Percentiles rank a stretch among this genome's conserved stretches.
These are phyloP conservation scores for Epinotia brunnichana DNA, from an alignment of 2,888 invertebrate species.

Conservation along the genomic window DNA sequence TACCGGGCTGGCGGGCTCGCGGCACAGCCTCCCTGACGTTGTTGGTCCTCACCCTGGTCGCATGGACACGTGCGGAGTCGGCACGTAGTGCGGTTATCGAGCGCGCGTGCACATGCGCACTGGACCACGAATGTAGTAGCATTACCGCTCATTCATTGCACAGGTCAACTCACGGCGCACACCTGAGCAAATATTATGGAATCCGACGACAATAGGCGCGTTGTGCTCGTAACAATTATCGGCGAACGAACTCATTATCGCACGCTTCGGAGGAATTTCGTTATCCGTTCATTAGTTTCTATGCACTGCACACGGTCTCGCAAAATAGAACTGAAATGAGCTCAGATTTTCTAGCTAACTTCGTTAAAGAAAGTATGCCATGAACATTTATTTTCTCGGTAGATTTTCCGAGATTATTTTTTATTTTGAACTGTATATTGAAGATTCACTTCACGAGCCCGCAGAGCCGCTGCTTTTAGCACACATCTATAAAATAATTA, in stretches of 20 bases:
- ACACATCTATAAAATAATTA: neutral
- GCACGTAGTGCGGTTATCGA: constrained; percentile 79
- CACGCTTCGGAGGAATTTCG: constrained; percentile 26
- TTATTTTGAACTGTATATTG: constrained; percentile 3
- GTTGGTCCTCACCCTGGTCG: constrained; percentile 57
- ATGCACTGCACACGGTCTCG: neutral
- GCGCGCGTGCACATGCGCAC: constrained; percentile 80
- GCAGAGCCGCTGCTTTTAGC: neutral
- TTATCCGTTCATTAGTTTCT: constrained; percentile 26
- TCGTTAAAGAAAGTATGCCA: neutral
- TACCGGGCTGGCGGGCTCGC: constrained; percentile 48
- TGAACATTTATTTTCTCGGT: neutral
- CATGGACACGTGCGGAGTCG: constrained; percentile 71
- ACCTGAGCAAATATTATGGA: constrained; percentile 81
- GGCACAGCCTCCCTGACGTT: constrained; percentile 71
- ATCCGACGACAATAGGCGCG: constrained; percentile 65
- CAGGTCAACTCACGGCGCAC: constrained; percentile 63
- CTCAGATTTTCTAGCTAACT: constrained; percentile 13
- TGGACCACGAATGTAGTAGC: constrained; percentile 50
- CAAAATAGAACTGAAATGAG: constrained; percentile 16
- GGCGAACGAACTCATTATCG: constrained; percentile 44
- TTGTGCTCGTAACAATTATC: constrained; percentile 69
- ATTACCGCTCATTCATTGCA: constrained; percentile 72
- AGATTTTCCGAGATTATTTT: neutral
- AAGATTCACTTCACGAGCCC: neutral